Evolutionary conservation across 2,797 vertebrate species (phyloP).

Genomic region (Myotis myotis): DNA sequence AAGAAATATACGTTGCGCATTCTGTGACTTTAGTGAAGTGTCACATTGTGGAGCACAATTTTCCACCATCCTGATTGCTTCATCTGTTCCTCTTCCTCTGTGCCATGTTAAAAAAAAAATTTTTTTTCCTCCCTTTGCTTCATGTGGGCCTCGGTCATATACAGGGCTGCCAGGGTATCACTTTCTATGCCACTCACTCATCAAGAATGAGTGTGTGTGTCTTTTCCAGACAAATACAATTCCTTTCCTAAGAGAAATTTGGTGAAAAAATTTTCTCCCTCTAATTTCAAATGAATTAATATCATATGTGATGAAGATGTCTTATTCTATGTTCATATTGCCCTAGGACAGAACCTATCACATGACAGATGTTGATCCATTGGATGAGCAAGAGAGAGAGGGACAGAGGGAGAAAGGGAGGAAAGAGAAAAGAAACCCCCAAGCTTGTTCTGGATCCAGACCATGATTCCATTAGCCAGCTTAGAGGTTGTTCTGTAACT

Average conservation of each 20-base stretch:
- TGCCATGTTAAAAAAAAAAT: not conserved
- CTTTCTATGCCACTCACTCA: not conserved
- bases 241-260: not conserved
- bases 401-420: not conserved
- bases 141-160: not conserved
- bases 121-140: not conserved
- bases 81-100: not conserved
- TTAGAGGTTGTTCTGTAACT: not conserved
- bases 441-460: not conserved
- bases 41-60: not conserved
- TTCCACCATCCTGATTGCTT: rapidly evolving
- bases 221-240: not conserved
- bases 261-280: not conserved
- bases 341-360: not conserved
- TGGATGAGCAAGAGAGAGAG: not conserved
- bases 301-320: not conserved
- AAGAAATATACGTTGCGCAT: not conserved
- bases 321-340: not conserved
- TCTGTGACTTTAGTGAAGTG: not conserved
- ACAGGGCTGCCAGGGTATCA: not conserved
- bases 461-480: not conserved
- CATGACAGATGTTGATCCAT: not conserved
- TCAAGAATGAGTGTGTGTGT: not conserved
- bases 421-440: not conserved
- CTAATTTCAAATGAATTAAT: not conserved